These are phyloP conservation scores for Calyptommatus sinebrachiatus DNA, from an alignment of 2,113 vertebrate species.

Conservation along the genomic window DNA sequence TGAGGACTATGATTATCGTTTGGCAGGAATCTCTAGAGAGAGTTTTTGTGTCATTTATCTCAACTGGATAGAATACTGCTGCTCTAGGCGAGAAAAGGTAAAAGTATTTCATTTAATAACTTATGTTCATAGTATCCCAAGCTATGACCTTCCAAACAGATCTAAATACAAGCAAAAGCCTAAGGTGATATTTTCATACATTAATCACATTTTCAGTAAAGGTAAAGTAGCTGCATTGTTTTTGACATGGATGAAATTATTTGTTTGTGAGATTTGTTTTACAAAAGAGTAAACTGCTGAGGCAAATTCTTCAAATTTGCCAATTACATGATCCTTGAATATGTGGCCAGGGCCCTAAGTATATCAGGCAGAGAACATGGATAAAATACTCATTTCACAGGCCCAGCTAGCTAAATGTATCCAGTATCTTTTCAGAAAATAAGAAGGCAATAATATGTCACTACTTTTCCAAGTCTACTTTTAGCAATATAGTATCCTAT, in stretches of 20 bases:
- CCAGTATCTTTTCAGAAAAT: neutral
- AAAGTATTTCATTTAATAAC: fast-evolving
- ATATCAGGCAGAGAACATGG: neutral
- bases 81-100: slow-evolving; percentile 88
- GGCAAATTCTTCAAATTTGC: neutral
- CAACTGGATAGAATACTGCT: slow-evolving; percentile 97
- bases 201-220: neutral
- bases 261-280: neutral
- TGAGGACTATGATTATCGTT: slow-evolving; percentile 95
- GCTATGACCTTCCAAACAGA: no score
- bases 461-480: neutral
- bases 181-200: neutral
- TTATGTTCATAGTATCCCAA: neutral
- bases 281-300: no score
- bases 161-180: no score
- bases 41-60: slow-evolving; percentile 94
- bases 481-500: neutral
- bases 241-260: neutral
- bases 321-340: neutral
- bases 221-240: neutral
- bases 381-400: neutral
- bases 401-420: neutral
- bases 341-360: neutral
- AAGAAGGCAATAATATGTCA: neutral
- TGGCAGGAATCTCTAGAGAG: slow-evolving; percentile 94